These are phyloP conservation scores for Achatina immaculata DNA, from an alignment of 1,140 invertebrate species.

Conservation along the genomic window DNA sequence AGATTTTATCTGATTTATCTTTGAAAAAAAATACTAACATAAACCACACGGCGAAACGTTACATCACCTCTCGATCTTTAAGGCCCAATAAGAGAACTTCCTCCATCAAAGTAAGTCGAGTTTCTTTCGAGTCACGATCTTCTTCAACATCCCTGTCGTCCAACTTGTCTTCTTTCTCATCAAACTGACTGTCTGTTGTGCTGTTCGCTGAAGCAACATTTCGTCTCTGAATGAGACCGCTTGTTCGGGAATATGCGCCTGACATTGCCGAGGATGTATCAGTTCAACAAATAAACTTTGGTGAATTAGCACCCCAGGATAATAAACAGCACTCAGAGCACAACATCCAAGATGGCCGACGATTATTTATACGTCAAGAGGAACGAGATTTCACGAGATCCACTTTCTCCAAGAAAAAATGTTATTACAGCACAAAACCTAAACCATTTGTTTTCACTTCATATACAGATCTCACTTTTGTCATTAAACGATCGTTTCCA, in stretches of 20 bases:
- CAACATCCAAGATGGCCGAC: not conserved
- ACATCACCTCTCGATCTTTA: conserved; percentile 97
- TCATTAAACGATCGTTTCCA: no score
- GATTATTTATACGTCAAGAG: not conserved
- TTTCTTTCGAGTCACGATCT: conserved; percentile 94
- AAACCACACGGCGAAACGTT: no score
- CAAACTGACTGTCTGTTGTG: conserved; percentile 75
- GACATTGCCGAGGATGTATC: conserved; percentile 29
- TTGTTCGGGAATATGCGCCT: conserved; percentile 39
- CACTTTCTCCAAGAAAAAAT: no score
- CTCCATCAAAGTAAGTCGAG: conserved; percentile 98
- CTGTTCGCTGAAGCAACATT: conserved; percentile 68
- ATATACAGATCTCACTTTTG: no score
- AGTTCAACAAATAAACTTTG: not conserved
- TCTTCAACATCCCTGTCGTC: conserved; percentile 75
- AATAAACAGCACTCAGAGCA: not conserved
- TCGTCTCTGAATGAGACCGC: conserved; percentile 88
- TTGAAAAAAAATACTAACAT: no score
- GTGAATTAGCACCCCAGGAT: not conserved
- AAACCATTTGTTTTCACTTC: no score
- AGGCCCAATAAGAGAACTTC: conserved; percentile 97
- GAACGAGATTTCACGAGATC: conserved; percentile 3
- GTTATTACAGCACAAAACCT: no score
- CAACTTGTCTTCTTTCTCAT: conserved; percentile 75
- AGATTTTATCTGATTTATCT: no score